Evolutionary conservation across 1,140 invertebrate genomes (phyloP).

Genomic region (Sycophila sp.): DNA sequence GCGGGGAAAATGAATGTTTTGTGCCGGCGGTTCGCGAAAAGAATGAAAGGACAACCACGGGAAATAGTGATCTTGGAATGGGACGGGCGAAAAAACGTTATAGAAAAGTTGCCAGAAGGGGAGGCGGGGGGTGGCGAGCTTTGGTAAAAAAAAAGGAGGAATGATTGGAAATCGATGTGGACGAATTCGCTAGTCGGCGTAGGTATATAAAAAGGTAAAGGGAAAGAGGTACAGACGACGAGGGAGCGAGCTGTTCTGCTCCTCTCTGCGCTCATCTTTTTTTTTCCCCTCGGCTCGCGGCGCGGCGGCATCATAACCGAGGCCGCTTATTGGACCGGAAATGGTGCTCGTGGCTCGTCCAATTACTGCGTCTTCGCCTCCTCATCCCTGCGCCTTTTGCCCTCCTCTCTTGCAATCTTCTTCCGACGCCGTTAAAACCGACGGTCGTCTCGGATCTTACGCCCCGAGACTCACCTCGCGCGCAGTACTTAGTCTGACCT

Average conservation of each 20-base stretch:
- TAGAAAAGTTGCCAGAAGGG: too few relatives aligned
- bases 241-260: too few relatives aligned
- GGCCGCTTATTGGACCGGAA: constrained; percentile 43
- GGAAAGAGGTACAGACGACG: too few relatives aligned
- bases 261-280: not conserved
- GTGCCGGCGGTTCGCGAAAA: not conserved
- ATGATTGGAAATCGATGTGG: constrained; percentile 17
- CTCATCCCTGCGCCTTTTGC: too few relatives aligned
- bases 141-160: not conserved
- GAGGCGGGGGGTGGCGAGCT: not conserved
- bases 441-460: not conserved
- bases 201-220: not conserved
- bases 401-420: constrained; percentile 37
- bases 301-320: constrained; percentile 40
- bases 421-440: constrained; percentile 36
- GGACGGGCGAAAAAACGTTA: not conserved
- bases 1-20: constrained; percentile 25
- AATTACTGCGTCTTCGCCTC: constrained; percentile 41
- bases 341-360: constrained; percentile 37
- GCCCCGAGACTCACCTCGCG: not conserved
- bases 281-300: not conserved
- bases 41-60: constrained; percentile 9
- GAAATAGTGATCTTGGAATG: not conserved
- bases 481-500: not conserved
- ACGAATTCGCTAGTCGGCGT: not conserved